Conservation (phyloP, 2,113 vertebrate genomes). For the Nymphicus hollandicus region DNA sequence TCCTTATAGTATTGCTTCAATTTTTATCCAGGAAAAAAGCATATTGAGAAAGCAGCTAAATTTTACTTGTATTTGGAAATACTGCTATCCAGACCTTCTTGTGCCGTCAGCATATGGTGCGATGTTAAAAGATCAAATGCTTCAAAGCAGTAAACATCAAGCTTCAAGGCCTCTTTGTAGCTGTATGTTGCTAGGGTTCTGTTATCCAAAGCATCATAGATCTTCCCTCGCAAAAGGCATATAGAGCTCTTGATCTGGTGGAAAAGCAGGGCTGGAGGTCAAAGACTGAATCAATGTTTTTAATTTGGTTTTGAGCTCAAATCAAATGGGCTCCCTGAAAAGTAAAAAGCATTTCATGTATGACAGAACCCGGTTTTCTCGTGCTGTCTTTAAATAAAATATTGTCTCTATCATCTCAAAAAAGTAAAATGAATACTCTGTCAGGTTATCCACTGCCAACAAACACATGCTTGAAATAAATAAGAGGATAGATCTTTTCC, state of each 20-base stretch:
- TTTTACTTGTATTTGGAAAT: not conserved
- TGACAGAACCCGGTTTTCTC: not conserved
- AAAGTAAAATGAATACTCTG: not conserved
- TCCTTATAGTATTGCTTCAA: not conserved
- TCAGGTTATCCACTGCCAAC: not conserved
- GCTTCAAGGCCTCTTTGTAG: slow-evolving; percentile 98
- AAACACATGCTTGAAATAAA: not conserved
- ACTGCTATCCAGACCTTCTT: slow-evolving; percentile 85
- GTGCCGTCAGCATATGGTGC: slow-evolving; percentile 97
- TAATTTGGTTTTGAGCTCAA: slow-evolving; percentile 42
- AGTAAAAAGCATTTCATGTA: slow-evolving; percentile 17
- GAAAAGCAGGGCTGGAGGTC: slow-evolving; percentile 57
- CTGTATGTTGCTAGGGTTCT: slow-evolving; percentile 92
- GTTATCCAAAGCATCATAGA: slow-evolving; percentile 98
- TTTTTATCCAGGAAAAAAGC: not conserved
- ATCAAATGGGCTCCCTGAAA: slow-evolving; percentile 10
- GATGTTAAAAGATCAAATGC: slow-evolving; percentile 98
- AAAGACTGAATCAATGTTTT: slow-evolving; percentile 42
- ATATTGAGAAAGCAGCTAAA: not conserved
- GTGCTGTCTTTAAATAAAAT: not conserved
- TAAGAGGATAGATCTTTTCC: not conserved
- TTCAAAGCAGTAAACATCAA: slow-evolving; percentile 99
- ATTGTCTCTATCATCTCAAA: not conserved
- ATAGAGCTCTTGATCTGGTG: slow-evolving; percentile 95
- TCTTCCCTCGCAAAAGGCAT: slow-evolving; percentile 94